Conservation (phyloP, 2,888 invertebrate species). For the Eledone cirrhosa region DNA sequence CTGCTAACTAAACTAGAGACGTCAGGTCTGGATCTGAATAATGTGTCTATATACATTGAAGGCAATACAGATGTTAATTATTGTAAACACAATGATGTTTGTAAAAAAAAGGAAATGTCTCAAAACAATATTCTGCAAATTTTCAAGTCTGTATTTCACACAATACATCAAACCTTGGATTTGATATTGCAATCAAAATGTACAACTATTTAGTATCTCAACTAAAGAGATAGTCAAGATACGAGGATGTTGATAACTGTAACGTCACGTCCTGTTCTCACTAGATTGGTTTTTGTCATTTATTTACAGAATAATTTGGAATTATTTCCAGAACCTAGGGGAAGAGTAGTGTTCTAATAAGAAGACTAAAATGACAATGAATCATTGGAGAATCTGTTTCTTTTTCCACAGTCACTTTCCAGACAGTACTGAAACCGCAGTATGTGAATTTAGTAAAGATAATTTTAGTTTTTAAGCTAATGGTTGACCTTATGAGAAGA, state of each 20-base stretch:
- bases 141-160: neutral
- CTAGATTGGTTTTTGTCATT: neutral
- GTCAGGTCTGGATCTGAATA: slow-evolving; percentile 6
- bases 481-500: neutral
- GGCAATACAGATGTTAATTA: neutral
- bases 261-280: neutral
- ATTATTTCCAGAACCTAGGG: neutral
- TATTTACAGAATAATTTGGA: neutral
- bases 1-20: neutral
- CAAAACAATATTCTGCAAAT: neutral
- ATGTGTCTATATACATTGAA: neutral
- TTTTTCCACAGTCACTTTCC: neutral
- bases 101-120: neutral
- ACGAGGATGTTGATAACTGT: neutral
- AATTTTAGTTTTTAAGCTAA: neutral
- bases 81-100: neutral
- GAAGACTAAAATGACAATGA: neutral
- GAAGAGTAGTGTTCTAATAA: neutral
- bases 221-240: too few relatives aligned
- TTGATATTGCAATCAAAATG: neutral
- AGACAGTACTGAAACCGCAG: neutral
- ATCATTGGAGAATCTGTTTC: neutral
- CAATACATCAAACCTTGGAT: neutral
- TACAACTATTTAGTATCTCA: neutral
- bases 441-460: neutral